Base-by-base conservation (phyloP, 2,113 vertebrate genomes). In the Plectropomus leopardus region DNA sequence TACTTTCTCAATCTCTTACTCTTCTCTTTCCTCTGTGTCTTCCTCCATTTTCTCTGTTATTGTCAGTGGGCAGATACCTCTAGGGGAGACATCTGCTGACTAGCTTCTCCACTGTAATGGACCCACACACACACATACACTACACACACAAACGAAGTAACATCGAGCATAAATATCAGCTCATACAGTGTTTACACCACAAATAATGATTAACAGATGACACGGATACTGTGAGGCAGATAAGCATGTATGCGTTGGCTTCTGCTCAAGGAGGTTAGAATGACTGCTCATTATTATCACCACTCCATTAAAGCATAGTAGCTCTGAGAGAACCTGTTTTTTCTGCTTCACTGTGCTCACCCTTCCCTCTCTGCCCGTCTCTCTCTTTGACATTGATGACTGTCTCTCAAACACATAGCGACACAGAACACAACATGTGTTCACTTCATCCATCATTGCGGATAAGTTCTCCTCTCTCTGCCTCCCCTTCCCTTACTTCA, bases 361-460 rank as follows among this genome's bases (percentile, higher is more conserved):
- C 53, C 61, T 36, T 68, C 65, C 44, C 36, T 73, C 19, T 63
- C 59, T 5, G 0, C 28, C 32, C 40, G 63, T 77, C 79, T 34
- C 61, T 45, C 51, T 57, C 3, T 81, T 34, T 72, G 84, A 84
- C 80, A 80, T 75, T 60, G 77, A 82, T 76, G 66, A 72, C 82
- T 59, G 74, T 85, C 83, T 86, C 74, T 84, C 67, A 90, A 80
- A 87, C 82, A 76, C 67, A 75, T 4, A 68, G 68, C 42, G 32
- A 78, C 55, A 74, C 72, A 65, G 32, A 78, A 83, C 55, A 87
- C 76, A 83, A 78, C 88, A 69, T 73, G 87, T 85, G 84, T 86
- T 88, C 63, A 78, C 80, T 86, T 90, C 86, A 90, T 88, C 83
- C 72, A 83, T 89, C 86, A 83, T 78, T 68, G 78, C 84, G 53